Base-by-base conservation (phyloP, 2,113 vertebrate genomes). In the Oxygymnocypris stewartii region DNA sequence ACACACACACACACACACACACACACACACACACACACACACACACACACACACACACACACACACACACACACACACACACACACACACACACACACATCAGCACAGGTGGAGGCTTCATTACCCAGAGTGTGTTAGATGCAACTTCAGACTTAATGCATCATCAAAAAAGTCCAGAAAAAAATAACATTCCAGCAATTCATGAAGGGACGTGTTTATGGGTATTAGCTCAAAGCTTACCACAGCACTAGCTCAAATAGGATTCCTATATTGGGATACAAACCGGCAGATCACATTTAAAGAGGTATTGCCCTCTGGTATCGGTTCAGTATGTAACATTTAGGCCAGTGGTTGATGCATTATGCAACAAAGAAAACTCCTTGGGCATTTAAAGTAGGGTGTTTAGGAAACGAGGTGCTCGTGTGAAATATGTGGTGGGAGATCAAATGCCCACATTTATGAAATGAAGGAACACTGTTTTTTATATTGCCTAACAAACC, bases 71-170 rank as follows among this genome's bases (percentile, higher is more conserved):
- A 84, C 77, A 86, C 86, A 89, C 54, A 79, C 80, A 85, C 77
- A 57, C 71, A 77, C 76, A 31, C 59, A 65, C 69, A 42, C 51
- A 79, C 63, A 79, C 44, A 73, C 49, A 69, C 74, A 86, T 35
- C 74, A 81, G 90, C 90, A 90, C 95, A 96, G 94, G 95, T 95
- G 94, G 92, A 92, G 89, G 92, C 94, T 86, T 77, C 84, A 88
- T 89, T 91, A 91, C 86, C 79, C 84, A 91, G 83, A 80, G 91
- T 95, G 93, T 91, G 94, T 93, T 74, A 95, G 90, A 93, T 95
- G 93, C 94, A 95, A 96, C 94, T 96, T 94, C 94, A 95, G 94
- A 94, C 94, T 94, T 92, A 92, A 92, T 90, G 89, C 89, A 93
- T 93, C 92, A 93, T 94, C 90, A 89, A 92, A 90, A 93, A 94